Evolutionary conservation across 2,113 vertebrate genomes (phyloP).

Genomic region (Vidua chalybeata): DNA sequence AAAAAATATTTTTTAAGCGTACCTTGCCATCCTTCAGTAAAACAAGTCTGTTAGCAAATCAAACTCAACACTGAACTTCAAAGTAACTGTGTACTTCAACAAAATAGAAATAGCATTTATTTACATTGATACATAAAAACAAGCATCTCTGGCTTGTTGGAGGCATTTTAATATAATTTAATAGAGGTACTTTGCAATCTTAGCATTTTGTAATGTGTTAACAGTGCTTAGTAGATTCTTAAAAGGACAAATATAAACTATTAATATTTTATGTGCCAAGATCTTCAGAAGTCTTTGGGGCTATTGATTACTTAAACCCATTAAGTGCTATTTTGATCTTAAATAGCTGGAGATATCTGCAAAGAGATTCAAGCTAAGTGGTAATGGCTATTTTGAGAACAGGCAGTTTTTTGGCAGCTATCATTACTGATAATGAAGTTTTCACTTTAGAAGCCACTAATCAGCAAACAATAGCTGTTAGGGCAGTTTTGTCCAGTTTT

Average conservation of each 20-base stretch:
- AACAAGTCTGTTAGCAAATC: background rate
- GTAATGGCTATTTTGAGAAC: conserved; percentile 47
- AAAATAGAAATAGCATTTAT: background rate
- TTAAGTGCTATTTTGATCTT: conserved; percentile 79
- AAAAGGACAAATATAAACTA: conserved; percentile 67
- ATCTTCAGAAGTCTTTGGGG: conserved; percentile 75
- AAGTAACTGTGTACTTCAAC: background rate
- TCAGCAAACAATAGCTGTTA: background rate
- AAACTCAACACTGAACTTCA: background rate
- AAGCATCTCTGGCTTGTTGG: background rate
- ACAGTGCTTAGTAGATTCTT: conserved; percentile 63
- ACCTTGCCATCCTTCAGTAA: background rate
- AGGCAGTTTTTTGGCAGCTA: background rate
- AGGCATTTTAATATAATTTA: conserved; percentile 68
- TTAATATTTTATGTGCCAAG: conserved; percentile 88
- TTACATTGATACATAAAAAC: conserved; percentile 19
- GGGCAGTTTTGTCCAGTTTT: background rate
- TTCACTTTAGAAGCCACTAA: background rate
- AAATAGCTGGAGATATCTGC: conserved; percentile 62
- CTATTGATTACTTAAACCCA: conserved; percentile 79
- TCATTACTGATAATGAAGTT: background rate
- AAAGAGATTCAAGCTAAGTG: conserved; percentile 6
- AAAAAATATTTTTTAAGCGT: background rate
- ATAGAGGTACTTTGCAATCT: conserved; percentile 60
- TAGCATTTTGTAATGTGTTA: conserved; percentile 63